Percentiles rank a stretch among this genome's conserved stretches.
phyloP scores from a whole-genome alignment of 2,888 invertebrate genomes.

The Drosophila paranaensis region DNA sequence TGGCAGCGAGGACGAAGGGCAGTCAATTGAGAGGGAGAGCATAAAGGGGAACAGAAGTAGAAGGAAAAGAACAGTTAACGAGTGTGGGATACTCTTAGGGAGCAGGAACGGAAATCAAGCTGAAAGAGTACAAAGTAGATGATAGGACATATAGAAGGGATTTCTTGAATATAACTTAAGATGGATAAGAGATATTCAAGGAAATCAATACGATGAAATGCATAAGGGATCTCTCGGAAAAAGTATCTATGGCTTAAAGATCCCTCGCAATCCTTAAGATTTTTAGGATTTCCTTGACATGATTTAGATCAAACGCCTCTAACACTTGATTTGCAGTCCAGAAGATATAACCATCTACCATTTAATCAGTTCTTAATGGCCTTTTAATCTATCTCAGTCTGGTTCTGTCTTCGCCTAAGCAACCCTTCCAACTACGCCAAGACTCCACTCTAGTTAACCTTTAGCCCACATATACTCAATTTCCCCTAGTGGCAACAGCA shows the following conservation, averaged over 20 bases:
- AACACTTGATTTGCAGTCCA: not conserved
- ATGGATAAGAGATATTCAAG: too few relatives aligned
- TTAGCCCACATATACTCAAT: not conserved
- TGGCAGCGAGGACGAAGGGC: not conserved
- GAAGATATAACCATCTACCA: not conserved
- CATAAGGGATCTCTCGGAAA: too few relatives aligned
- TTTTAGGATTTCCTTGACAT: not conserved
- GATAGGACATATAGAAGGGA: not conserved
- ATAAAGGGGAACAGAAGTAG: not conserved
- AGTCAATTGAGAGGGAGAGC: conserved; percentile 4
- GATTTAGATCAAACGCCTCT: too few relatives aligned
- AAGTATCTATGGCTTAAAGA: too few relatives aligned
- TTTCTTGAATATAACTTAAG: not conserved
- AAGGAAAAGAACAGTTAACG: not conserved
- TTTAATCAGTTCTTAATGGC: not conserved
- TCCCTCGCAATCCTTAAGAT: too few relatives aligned
- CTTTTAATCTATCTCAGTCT: not conserved
- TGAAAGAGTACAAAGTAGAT: not conserved
- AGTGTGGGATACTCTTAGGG: not conserved
- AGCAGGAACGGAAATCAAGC: not conserved
- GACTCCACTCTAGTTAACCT: not conserved
- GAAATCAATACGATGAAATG: too few relatives aligned
- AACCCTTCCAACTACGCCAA: not conserved
- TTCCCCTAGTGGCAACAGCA: not conserved
- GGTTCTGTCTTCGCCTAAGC: not conserved